Percentiles rank a stretch among this genome's conserved stretches.
Evolutionary conservation across 2,888 invertebrate genomes (phyloP).

Genomic region (Dryomyza anilis): DNA sequence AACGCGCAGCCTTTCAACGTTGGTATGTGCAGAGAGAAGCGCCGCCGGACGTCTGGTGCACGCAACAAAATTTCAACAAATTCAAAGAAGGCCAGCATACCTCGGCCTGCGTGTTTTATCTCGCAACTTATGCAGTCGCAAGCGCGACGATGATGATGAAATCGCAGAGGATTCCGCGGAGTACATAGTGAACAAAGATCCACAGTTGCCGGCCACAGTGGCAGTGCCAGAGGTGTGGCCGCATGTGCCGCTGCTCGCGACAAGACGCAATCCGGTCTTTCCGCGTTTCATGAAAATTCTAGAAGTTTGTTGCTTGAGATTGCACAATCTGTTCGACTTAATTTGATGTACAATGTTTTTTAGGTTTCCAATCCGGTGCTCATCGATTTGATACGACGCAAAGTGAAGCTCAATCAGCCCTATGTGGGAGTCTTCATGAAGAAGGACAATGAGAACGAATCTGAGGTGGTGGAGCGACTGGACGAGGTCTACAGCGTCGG

Average conservation of each 20-base stretch:
- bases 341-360: constrained; percentile 22
- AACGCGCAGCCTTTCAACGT: constrained; percentile 33
- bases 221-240: constrained; percentile 97
- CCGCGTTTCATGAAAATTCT: constrained; percentile 97
- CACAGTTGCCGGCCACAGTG: constrained; percentile 78
- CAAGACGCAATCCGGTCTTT: constrained; percentile 93
- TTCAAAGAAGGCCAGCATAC: constrained; percentile 16
- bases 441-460: constrained; percentile 85
- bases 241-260: constrained; percentile 92
- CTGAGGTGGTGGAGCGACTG: constrained; percentile 81
- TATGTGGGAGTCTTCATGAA: constrained; percentile 97
- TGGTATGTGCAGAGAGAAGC: constrained; percentile 16
- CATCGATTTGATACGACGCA: constrained; percentile 87
- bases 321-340: too few relatives aligned
- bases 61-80: constrained; percentile 30
- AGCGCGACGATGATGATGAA: constrained; percentile 40
- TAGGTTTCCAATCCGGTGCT: constrained; percentile 85
- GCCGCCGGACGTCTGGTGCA: background rate
- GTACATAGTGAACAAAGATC: constrained; percentile 44
- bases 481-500: constrained; percentile 90
- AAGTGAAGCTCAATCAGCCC: constrained; percentile 94
- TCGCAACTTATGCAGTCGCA: constrained; percentile 37
- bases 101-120: constrained; percentile 31
- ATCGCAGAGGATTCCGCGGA: constrained; percentile 35
- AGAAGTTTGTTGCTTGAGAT: constrained; percentile 69